Base-by-base conservation (phyloP, 2,113 vertebrate genomes). In the Eptatretus burgeri region DNA sequence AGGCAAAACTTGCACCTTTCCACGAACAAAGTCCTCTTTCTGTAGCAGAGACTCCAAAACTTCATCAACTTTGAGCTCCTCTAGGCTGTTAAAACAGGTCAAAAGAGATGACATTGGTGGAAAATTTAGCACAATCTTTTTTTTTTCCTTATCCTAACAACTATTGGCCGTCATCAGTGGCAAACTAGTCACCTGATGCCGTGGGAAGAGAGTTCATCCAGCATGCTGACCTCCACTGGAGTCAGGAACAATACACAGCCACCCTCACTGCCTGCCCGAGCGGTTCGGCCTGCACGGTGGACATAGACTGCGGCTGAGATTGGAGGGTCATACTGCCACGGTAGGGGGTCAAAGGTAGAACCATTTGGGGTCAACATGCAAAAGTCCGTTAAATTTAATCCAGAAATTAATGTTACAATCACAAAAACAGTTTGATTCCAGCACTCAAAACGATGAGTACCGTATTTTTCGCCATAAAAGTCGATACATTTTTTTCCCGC, bases 271-370 rank as follows among this genome's bases (percentile, higher is more conserved):
- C 87, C 89, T 13, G 93, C 84, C 27, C 89, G 83, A 66, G 89
- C 89, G 0, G 89, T 98, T 49, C 91, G 80, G 5, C 91, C 91
- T 1, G 86, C 76, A 0, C 91, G 82, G 70, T 98, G 91, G 63
- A 98, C 77, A 64, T 98, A 95, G 49, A 89, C 89, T 0, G 81
- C 79, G 14, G 79, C 78, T 1, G 82, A 78, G 3, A 74, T 67
- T 0, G 91, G 85, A 50, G 87, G 82, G 2, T 73, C 85, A 70
- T 81, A 93, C 27, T 41, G 27, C 27, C 27, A 41, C 7, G 27
- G 27, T 7, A 41, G 27, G 27, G 27, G 7, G 27, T 41, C 27
- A 41, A 41, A 41, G 27, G 27, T 41, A 41, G 27, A 41, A 41
- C 27, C 27, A 41, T 41, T 41, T 41, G 27, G 3, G 27, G 27